Percentiles rank a stretch among this genome's conserved stretches.
These are phyloP conservation scores for human (Homo sapiens) DNA, from an alignment of 2,113 vertebrate species.

Conservation along the genomic window DNA sequence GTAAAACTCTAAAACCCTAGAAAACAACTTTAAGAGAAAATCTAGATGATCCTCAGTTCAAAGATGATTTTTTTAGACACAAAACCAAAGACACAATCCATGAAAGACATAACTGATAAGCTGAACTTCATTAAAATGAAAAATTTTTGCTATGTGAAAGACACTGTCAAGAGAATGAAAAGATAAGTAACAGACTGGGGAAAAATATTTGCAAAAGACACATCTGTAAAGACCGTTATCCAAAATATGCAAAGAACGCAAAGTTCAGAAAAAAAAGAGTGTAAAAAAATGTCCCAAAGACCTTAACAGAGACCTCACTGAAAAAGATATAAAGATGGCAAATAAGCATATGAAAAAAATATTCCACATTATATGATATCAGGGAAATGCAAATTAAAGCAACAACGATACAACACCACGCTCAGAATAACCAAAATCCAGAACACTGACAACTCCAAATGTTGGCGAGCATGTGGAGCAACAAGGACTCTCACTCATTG, in stretches of 20 bases:
- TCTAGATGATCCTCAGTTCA: not conserved
- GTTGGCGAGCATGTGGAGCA: not conserved
- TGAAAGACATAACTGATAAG: not conserved
- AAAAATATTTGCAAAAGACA: not conserved
- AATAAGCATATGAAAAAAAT: not conserved
- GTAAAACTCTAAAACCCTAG: not conserved
- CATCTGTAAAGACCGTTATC: not conserved
- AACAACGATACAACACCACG: not conserved
- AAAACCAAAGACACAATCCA: not conserved
- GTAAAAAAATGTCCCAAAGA: not conserved
- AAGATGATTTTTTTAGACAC: not conserved
- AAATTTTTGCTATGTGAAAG: not conserved
- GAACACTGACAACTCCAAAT: not conserved
- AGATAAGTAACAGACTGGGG: not conserved
- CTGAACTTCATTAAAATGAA: not conserved
- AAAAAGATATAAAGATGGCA: not conserved
- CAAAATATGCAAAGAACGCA: not conserved
- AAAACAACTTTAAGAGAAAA: not conserved
- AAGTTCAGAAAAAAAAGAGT: not conserved
- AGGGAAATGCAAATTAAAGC: not conserved
- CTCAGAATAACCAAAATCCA: not conserved
- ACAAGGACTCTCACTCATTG: not conserved
- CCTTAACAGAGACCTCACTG: not conserved
- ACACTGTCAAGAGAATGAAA: not conserved
- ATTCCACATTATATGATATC: not conserved